Evolutionary conservation across 1,140 invertebrate species (phyloP), one percentile per base, ranked within the genome.

Genomic region (Nomia melanderi): DNA sequence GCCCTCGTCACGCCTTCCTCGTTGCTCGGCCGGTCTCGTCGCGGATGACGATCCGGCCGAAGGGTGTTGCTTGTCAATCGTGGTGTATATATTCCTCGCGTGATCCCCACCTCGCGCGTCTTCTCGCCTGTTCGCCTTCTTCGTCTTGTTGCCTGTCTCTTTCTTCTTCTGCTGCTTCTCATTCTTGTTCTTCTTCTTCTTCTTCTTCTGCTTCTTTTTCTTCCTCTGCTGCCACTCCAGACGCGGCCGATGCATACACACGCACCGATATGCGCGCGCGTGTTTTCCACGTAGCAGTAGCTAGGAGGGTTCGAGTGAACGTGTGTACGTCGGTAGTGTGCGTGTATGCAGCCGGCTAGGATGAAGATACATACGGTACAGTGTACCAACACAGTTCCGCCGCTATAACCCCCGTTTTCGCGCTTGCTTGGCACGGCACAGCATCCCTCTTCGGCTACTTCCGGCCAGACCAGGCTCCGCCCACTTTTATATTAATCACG

Each of bases 401-500:
- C 82, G 83, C 86, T 86, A 87, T 86, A 85, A 79, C 84, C 83
- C 79, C 85, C 87, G 89, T 88, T 90, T 89, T 88, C 86, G 87
- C 89, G 88, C 85, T 89, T 89, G 88, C 88, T 87, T 91, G 87
- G 87, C 87, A 86, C 89, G 78, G 90, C 87, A 89, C 88, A 88
- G 87, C 91, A 90, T 91, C 90, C 88, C 89, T 89, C 90, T 85
- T 90, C 88, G 89, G 85, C 89, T 88, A 92, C 90, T 92, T 91
- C 91, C 90, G 90, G 89, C 87, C 88, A 86, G 79, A 78, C 87
- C 85, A 78, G 70, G 89, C 91, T 92, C 91, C 91, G 90, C 91
- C 91, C 89, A 92, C 91, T 92, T 92, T 92, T 92, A 91, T 92
- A 92, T 92, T 92, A 92, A 92, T 92, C 91, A 91, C 90, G 91